These are phyloP conservation scores for Donacobius atricapilla DNA, from an alignment of 2,113 vertebrate genomes.

Conservation along the genomic window DNA sequence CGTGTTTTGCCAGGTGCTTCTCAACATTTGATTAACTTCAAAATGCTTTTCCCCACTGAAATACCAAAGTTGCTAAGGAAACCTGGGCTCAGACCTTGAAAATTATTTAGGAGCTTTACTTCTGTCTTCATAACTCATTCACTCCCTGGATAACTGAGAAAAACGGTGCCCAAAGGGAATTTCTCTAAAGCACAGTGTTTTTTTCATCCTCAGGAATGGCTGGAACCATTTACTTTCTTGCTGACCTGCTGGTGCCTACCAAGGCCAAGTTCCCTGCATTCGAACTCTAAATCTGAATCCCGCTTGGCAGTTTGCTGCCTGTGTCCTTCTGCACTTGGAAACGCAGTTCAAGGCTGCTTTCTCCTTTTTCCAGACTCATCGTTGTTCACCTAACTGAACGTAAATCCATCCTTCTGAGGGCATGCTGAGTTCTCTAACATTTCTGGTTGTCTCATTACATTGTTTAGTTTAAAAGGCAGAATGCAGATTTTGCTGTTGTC, in stretches of 20 bases:
- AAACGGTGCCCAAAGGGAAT: background rate
- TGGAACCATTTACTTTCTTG: conserved; percentile 94
- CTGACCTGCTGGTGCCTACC: conserved; percentile 87
- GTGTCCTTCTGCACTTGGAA: background rate
- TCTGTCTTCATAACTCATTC: background rate
- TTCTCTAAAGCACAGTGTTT: background rate
- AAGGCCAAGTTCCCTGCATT: conserved; percentile 91
- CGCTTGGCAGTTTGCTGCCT: background rate
- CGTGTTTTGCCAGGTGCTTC: background rate
- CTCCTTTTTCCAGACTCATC: background rate
- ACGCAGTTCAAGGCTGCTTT: background rate
- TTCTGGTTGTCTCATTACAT: background rate
- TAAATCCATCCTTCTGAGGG: background rate
- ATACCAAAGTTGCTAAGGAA: background rate
- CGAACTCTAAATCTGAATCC: conserved; percentile 78
- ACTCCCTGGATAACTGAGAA: background rate
- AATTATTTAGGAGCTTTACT: background rate
- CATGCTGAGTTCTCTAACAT: background rate
- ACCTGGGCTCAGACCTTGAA: background rate
- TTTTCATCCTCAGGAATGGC: conserved; percentile 86
- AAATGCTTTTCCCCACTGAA: background rate
- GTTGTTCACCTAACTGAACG: background rate
- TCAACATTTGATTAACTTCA: background rate
- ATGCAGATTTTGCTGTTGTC: background rate
- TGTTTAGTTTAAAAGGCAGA: background rate